Evolutionary conservation across 2,113 vertebrate genomes (phyloP), one percentile per base, ranked within the genome.

Genomic region (Cariama cristata): DNA sequence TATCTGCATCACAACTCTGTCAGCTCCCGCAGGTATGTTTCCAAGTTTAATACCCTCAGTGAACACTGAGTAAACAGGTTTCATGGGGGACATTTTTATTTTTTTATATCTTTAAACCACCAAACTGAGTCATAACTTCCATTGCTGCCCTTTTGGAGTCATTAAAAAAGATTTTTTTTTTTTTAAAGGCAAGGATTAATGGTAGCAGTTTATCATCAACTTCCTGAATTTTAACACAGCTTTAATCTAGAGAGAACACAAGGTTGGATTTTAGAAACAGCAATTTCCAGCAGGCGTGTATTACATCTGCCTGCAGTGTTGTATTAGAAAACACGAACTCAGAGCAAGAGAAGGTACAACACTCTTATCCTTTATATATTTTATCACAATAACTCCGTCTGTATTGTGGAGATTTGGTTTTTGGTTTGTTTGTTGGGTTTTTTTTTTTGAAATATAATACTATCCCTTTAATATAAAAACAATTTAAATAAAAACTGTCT

Each of bases 31-130:
- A 64, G 90, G 58, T 60, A 4, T 7, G 3, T 18, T 12, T 60
- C 30, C 8, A 1, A 13, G 30, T 1, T 19, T 20, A 2, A 0
- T 16, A 68, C 68, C 76, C 77, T 35, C 60, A 11, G 40, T 4
- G 26, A 80, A 5, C 55, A 11, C 9, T 0, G 30, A 80, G 33
- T 49, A 83, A 30, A 8, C 38, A 28, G 58, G 22, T 55, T 66
- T 73, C 50, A 16, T 4, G 7, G 81, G 40, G 42, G 18, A 23
- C 7, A 8, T 23, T 18, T 72, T 62, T 49, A 11, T 16, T 81
- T 60, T 30, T 33, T 55, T 71, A 0, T 27, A 2, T 15, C 77
- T 88, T 47, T 38, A 77, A 66, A 71, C 27, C 68, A 27, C 21
- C 68, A 38, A 35, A 66, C 23, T 76, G 84, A 94, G 24, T 52